These are phyloP conservation scores for Neoascia interrupta DNA, from an alignment of 2,888 invertebrate genomes.

Conservation along the genomic window DNA sequence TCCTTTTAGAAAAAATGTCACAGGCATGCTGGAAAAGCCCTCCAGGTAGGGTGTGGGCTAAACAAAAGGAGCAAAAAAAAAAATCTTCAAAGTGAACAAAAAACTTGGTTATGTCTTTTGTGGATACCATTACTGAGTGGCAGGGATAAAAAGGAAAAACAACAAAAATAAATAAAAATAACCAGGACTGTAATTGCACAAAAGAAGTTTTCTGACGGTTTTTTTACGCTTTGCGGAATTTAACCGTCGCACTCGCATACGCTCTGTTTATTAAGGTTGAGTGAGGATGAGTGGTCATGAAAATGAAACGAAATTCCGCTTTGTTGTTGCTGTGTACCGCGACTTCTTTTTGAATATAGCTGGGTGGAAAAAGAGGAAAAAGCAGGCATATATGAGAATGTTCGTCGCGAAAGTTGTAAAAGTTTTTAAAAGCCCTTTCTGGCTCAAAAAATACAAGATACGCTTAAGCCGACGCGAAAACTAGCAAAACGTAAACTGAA, in stretches of 20 bases:
- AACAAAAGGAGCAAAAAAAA: background rate
- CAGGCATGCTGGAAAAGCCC: slow-evolving; percentile 4
- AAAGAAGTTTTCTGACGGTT: slow-evolving; percentile 37
- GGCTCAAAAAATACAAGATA: too few species aligned
- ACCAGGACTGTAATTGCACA: slow-evolving; percentile 47
- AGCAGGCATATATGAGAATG: too few species aligned
- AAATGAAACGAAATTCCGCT: slow-evolving; percentile 27
- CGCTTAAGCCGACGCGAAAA: too few species aligned
- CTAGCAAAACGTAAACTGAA: too few species aligned
- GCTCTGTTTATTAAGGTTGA: slow-evolving; percentile 4
- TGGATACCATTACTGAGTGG: slow-evolving; percentile 7
- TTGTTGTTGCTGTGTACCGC: slow-evolving; percentile 6
- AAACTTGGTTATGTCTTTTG: slow-evolving; percentile 18
- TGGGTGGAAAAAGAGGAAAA: too few species aligned
- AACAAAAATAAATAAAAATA: slow-evolving; percentile 40
- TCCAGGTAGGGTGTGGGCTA: slow-evolving; percentile 3
- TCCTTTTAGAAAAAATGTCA: slow-evolving; percentile 32
- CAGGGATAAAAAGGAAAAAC: slow-evolving; percentile 17
- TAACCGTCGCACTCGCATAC: slow-evolving; percentile 25
- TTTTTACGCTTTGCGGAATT: slow-evolving; percentile 19
- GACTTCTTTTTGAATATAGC: too few species aligned
- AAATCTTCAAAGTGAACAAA: slow-evolving; percentile 46
- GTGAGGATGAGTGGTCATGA: slow-evolving; percentile 10
- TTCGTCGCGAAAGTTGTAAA: too few species aligned
- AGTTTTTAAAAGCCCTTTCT: too few species aligned